Evolutionary conservation across 2,888 invertebrate species (phyloP).

Genomic region (Oscheius onirici): DNA sequence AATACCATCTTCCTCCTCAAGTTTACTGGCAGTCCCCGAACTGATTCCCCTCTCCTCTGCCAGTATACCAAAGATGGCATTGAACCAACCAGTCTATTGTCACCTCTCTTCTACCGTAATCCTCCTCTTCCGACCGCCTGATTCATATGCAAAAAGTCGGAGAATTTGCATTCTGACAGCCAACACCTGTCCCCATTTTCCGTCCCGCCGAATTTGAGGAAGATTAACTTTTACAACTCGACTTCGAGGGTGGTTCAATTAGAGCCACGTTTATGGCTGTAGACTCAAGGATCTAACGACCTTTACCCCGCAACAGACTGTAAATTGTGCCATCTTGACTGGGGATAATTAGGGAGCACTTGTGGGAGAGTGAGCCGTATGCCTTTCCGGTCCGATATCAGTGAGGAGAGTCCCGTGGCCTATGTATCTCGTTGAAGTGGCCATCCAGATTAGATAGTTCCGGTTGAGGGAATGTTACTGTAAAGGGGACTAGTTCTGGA

Average conservation of each 20-base stretch:
- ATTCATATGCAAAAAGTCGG: constrained; percentile 20
- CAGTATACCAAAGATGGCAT: constrained; percentile 4
- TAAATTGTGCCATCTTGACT: constrained; percentile 11
- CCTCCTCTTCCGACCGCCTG: constrained; percentile 13
- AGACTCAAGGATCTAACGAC: neutral
- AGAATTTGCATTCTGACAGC: neutral
- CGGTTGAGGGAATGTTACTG: neutral
- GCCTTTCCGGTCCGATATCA: constrained; percentile 2
- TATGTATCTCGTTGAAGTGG: constrained; percentile 9
- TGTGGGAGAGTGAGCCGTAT: neutral
- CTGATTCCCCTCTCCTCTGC: too few relatives aligned
- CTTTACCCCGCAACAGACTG: constrained; percentile 18
- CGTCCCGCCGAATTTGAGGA: neutral
- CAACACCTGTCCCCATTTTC: neutral
- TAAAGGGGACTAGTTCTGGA: too few relatives aligned
- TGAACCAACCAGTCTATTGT: constrained; percentile 13
- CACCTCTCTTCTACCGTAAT: constrained; percentile 14
- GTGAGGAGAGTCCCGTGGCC: neutral
- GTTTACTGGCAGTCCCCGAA: too few relatives aligned
- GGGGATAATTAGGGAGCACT: neutral
- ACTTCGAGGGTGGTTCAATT: constrained; percentile 13
- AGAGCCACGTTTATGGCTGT: neutral
- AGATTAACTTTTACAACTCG: constrained; percentile 15
- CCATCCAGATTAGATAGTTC: constrained; percentile 27
- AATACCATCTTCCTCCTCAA: too few relatives aligned